phyloP scores from a whole-genome alignment of 1,140 invertebrate genomes.

The Bombus picipes region DNA sequence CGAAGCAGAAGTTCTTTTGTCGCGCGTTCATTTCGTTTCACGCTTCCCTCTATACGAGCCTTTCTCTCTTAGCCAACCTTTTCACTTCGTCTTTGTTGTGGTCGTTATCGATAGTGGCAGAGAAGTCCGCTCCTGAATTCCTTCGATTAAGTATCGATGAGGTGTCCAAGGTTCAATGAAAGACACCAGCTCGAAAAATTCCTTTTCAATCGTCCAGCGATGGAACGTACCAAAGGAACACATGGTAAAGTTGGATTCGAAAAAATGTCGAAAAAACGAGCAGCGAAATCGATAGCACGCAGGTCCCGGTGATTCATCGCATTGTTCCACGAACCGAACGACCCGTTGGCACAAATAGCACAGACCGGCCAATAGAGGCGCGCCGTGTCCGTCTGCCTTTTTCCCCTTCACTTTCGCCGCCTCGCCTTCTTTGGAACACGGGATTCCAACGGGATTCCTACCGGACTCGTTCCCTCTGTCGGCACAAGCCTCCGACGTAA shows the following conservation, averaged over 20 bases:
- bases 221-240: too few relatives aligned
- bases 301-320: conserved; percentile 31
- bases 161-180: not conserved
- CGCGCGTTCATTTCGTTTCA: conserved; percentile 43
- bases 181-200: too few relatives aligned
- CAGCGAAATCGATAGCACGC: conserved; percentile 7
- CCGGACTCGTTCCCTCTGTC: conserved; percentile 35
- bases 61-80: not conserved
- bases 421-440: conserved; percentile 11
- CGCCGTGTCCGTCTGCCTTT: conserved; percentile 11
- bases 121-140: not conserved
- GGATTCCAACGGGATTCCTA: conserved; percentile 50
- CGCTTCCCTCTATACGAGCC: not conserved
- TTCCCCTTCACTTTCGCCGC: conserved; percentile 36
- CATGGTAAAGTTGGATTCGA: too few relatives aligned
- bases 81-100: not conserved
- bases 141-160: not conserved
- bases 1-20: conserved; percentile 60
- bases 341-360: conserved; percentile 56
- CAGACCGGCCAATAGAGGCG: conserved; percentile 23
- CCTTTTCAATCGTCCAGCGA: too few relatives aligned
- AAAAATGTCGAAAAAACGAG: not conserved
- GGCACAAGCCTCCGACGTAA: conserved; percentile 34
- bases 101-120: not conserved
- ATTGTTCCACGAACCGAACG: conserved; percentile 38